Evolutionary conservation across 1,140 invertebrate species (phyloP).

Genomic region (Pseudomyrmex gracilis): DNA sequence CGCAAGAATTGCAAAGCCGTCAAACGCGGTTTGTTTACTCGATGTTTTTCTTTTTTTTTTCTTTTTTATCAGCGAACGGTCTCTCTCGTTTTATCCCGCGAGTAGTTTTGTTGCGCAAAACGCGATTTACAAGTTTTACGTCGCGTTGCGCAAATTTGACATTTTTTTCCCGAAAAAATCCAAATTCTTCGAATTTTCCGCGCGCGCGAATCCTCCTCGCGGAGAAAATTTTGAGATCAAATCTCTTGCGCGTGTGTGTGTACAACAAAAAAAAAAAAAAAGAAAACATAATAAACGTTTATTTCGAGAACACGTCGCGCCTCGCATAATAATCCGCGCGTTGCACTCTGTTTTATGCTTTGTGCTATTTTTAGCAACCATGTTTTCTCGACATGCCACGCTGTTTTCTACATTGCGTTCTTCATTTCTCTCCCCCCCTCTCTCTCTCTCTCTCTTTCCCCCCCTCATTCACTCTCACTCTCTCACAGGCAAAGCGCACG

Average conservation of each 20-base stretch:
- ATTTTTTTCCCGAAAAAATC: too few species aligned
- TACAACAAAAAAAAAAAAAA: neutral
- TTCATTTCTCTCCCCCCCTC: conserved; percentile 2
- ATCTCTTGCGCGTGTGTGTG: too few species aligned
- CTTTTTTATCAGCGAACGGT: too few species aligned
- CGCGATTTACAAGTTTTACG: too few species aligned
- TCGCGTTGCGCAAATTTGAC: too few species aligned
- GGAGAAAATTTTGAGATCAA: too few species aligned
- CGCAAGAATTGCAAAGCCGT: neutral
- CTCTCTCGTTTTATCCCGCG: too few species aligned
- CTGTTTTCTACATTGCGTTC: conserved; percentile 34
- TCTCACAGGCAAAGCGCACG: too few species aligned
- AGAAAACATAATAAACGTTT: conserved; percentile 10
- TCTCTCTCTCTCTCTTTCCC: neutral
- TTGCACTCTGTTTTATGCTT: conserved; percentile 54
- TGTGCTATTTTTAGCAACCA: conserved; percentile 46
- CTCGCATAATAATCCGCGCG: conserved; percentile 51
- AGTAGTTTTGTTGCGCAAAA: too few species aligned
- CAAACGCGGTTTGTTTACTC: conserved; percentile 18
- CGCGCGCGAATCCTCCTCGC: too few species aligned
- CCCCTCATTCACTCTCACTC: neutral
- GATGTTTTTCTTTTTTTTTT: too few species aligned
- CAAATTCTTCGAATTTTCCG: too few species aligned
- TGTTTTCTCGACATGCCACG: conserved; percentile 47
- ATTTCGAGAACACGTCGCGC: conserved; percentile 45